A percentile compares a stretch with the other conserved stretches of the same genome.
Evolutionary conservation across 2,888 invertebrate genomes (phyloP).

Genomic region (Spodoptera picta): DNA sequence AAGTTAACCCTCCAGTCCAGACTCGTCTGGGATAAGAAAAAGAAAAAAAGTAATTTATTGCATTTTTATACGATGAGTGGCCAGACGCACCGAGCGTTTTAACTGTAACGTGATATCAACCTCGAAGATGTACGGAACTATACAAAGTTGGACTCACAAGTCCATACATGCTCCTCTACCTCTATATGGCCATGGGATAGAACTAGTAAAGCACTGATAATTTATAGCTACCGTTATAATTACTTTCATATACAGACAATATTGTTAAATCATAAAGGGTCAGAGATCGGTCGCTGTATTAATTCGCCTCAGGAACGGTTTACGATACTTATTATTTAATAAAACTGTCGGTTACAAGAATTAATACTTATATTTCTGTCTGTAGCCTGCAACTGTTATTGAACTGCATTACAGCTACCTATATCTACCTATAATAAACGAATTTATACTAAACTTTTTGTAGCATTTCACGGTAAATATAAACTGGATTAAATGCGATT

Average conservation of each 20-base stretch:
- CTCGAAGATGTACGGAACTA: conserved; percentile 44
- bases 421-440: neutral
- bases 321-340: conserved; percentile 78
- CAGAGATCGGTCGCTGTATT: conserved; percentile 67
- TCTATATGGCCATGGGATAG: conserved; percentile 48
- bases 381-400: conserved; percentile 14
- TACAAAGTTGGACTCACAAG: conserved; percentile 33
- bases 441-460: conserved; percentile 10
- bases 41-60: conserved; percentile 33
- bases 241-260: conserved; percentile 76
- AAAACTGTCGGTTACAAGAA: conserved; percentile 72
- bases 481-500: conserved; percentile 16
- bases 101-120: conserved; percentile 56
- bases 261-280: conserved; percentile 75
- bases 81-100: conserved; percentile 40
- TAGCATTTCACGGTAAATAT: conserved; percentile 28
- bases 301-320: conserved; percentile 70
- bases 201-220: conserved; percentile 60
- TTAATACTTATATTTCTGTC: conserved; percentile 49
- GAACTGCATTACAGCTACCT: conserved; percentile 2
- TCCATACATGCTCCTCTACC: conserved; percentile 44
- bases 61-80: conserved; percentile 41
- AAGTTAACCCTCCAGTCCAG: conserved; percentile 16
- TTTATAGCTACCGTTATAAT: conserved; percentile 72
- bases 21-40: conserved; percentile 23